phyloP scores from a whole-genome alignment of 2,113 vertebrate species.

The Ivindomyrus marchei region DNA sequence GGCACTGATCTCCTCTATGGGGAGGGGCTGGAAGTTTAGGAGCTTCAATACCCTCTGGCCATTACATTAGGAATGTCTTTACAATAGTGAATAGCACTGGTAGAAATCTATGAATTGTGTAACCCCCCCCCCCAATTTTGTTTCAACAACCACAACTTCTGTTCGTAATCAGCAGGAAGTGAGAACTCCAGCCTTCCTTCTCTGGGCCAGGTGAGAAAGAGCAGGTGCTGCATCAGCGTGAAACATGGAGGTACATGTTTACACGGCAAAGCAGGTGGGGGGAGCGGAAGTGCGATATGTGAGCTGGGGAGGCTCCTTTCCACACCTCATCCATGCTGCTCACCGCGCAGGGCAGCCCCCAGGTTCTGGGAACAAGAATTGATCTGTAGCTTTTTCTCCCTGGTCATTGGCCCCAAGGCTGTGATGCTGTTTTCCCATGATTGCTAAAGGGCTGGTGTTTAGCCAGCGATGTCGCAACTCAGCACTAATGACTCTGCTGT shows the following conservation, averaged over 20 bases:
- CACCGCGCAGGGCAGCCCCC: constrained; percentile 41
- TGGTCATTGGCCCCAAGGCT: constrained; percentile 24
- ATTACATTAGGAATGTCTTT: not conserved
- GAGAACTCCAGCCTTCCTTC: constrained; percentile 45
- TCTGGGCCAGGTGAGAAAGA: constrained; percentile 45
- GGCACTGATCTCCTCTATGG: constrained; percentile 22
- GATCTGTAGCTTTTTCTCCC: constrained; percentile 45
- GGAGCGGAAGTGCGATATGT: constrained; percentile 34
- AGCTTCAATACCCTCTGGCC: not conserved
- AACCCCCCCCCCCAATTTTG: not conserved
- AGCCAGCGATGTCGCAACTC: constrained; percentile 46
- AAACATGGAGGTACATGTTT: constrained; percentile 31
- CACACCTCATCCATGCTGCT: constrained; percentile 36
- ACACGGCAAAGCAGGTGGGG: constrained; percentile 25
- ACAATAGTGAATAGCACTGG: not conserved
- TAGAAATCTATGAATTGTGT: not conserved
- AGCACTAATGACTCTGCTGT: constrained; percentile 59
- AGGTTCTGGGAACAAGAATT: constrained; percentile 41
- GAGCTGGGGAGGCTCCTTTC: constrained; percentile 36
- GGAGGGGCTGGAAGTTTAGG: not conserved
- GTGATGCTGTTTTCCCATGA: constrained; percentile 58
- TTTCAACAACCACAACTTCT: constrained; percentile 45
- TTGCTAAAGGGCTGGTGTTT: constrained; percentile 44
- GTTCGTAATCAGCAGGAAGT: constrained; percentile 56
- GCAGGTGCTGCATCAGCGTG: constrained; percentile 30